Base-by-base conservation (phyloP, 2,797 vertebrate species). In the Streptopelia turtur region DNA sequence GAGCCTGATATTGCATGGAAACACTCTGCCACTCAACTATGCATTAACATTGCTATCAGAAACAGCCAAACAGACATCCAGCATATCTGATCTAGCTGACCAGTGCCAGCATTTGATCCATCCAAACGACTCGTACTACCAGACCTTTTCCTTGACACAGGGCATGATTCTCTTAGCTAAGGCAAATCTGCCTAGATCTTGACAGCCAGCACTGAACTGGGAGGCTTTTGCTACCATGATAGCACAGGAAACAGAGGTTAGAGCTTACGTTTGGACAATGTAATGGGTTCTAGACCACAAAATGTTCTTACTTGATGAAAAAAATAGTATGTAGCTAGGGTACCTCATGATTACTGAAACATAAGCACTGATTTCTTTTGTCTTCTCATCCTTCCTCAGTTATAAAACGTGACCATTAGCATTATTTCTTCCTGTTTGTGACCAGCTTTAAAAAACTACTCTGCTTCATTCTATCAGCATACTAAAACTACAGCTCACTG, bases 91-190 rank as follows among this genome's bases (percentile, higher is more conserved):
- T 47, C 55, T 70, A 82, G 71, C 71, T 93, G 82, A 94, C 43
- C 76, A 76, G 65, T 68, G 83, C 87, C 78, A 87, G 89, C 78
- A 72, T 94, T 76, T 90, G 39, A 70, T 93, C 55, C 69, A 66
- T 49, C 60, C 24, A 50, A 81, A 65, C 61, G 79, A 89, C 75
- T 70, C 52, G 89, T 55, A 60, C 61, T 35, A 11, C 64, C 56
- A 63, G 39, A 22, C 80, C 65, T 75, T 94, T 83, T 77, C 83
- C 45, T 84, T 83, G 92, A 89, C 90, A 94, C n/a, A 85, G 78
- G 86, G 57, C 9, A 11, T 45, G 41, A 1, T 65, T 92, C 82
- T 80, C 83, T n/a, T 21, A 56, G 60, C 81, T 56, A 57, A 31
- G 56, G 68, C 70, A 76, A 90, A 93, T 25, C 23, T 93, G 65